Evolutionary conservation across 2,888 invertebrate genomes (phyloP).

Genomic region (Mythimna lalbum): DNA sequence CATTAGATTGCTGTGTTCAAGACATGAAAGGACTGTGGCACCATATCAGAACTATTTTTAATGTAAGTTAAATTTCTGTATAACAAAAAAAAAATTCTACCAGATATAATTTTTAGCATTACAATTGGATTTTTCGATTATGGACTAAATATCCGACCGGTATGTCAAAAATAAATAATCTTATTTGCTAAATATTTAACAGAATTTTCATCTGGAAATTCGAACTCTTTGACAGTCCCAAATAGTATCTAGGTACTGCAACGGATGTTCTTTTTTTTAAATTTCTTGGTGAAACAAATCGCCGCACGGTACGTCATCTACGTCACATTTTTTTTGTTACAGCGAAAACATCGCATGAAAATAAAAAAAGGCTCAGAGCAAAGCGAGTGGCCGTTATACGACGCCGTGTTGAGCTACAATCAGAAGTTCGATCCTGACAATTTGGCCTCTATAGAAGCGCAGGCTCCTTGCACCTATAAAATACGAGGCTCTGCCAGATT

Average conservation of each 20-base stretch:
- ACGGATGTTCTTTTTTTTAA: neutral
- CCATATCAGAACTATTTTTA: conserved; percentile 82
- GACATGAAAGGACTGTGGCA: conserved; percentile 87
- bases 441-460: conserved; percentile 73
- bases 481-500: conserved; percentile 66
- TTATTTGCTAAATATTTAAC: too few relatives aligned
- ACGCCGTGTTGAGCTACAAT: conserved; percentile 78
- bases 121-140: too few relatives aligned
- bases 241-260: neutral
- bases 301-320: neutral
- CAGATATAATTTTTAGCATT: too few relatives aligned
- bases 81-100: too few relatives aligned
- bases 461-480: conserved; percentile 66
- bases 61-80: too few relatives aligned
- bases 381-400: conserved; percentile 81
- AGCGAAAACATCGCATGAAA: conserved; percentile 84
- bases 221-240: neutral
- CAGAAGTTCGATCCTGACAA: conserved; percentile 76
- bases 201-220: too few relatives aligned
- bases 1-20: conserved; percentile 84
- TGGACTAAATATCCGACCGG: too few relatives aligned
- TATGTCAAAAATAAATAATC: too few relatives aligned
- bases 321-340: conserved; percentile 50
- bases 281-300: too few relatives aligned
- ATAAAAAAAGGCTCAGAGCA: conserved; percentile 73